Conservation (phyloP, 2,113 vertebrate species). For the Aptenodytes patagonicus region DNA sequence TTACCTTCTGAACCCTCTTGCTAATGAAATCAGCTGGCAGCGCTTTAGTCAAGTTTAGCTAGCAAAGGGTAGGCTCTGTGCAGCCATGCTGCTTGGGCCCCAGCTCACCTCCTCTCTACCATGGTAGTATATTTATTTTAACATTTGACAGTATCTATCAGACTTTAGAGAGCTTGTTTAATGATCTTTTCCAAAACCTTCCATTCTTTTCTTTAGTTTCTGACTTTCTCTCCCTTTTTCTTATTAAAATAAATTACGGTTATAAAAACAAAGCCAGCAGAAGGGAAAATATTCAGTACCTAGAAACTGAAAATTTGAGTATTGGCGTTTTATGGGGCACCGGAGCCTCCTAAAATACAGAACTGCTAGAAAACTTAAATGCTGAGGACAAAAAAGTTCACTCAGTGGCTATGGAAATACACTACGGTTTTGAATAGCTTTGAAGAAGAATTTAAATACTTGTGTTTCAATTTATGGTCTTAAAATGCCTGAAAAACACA, state of each 20-base stretch:
- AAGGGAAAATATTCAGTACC: slow-evolving; percentile 79
- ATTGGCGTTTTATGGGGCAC: slow-evolving; percentile 85
- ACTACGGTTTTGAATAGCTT: slow-evolving; percentile 64
- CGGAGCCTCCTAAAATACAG: slow-evolving; percentile 83
- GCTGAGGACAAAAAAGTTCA: slow-evolving; percentile 70
- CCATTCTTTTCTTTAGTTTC: slow-evolving; percentile 68
- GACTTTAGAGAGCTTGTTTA: slow-evolving; percentile 63
- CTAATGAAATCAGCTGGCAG: slow-evolving; percentile 36
- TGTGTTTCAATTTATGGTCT: slow-evolving; percentile 67
- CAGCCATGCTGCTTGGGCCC: background rate
- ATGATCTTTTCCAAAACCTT: slow-evolving; percentile 50
- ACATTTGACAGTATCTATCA: slow-evolving; percentile 40
- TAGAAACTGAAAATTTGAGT: slow-evolving; percentile 79
- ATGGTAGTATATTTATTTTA: slow-evolving; percentile 6
- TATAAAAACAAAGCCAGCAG: slow-evolving; percentile 84
- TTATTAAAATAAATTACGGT: slow-evolving; percentile 83
- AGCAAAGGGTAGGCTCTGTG: slow-evolving; percentile 3
- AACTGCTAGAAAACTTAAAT: slow-evolving; percentile 84
- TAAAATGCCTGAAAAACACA: slow-evolving; percentile 64
- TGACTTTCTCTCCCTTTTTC: slow-evolving; percentile 70
- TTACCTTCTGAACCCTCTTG: slow-evolving; percentile 19
- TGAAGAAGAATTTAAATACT: slow-evolving; percentile 77
- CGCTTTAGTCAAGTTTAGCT: background rate
- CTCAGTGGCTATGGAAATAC: slow-evolving; percentile 70
- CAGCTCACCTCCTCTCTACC: background rate